These are phyloP conservation scores for Eciton burchellii DNA, from an alignment of 1,140 invertebrate species.

Conservation along the genomic window DNA sequence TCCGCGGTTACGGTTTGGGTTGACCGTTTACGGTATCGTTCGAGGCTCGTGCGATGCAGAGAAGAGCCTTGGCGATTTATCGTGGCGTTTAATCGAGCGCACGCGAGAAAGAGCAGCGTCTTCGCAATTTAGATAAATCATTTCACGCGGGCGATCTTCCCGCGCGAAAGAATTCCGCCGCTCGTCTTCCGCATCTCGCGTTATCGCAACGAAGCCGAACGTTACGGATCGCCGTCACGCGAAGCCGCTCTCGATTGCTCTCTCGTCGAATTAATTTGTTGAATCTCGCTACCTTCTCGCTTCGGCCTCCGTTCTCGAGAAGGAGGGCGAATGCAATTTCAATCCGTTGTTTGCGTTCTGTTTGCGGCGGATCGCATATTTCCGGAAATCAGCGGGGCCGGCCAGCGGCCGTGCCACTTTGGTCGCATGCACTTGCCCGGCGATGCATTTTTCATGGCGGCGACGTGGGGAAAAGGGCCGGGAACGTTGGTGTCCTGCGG, in stretches of 20 bases:
- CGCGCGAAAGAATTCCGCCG: not conserved
- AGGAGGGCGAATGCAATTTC: slow-evolving; percentile 61
- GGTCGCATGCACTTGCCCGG: slow-evolving; percentile 33
- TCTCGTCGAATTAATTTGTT: slow-evolving; percentile 8
- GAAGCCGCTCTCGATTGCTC: slow-evolving; percentile 6
- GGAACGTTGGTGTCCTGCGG: slow-evolving; percentile 41
- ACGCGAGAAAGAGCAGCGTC: not conserved
- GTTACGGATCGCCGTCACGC: slow-evolving; percentile 18
- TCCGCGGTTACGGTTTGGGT: no score
- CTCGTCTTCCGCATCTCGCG: not conserved
- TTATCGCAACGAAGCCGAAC: not conserved
- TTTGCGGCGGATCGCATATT: slow-evolving; percentile 53
- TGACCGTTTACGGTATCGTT: no score
- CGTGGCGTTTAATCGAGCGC: not conserved
- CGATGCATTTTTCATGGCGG: slow-evolving; percentile 66
- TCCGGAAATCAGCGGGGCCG: slow-evolving; percentile 42
- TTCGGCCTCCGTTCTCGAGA: not conserved
- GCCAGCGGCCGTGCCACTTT: slow-evolving; percentile 28
- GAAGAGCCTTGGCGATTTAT: not conserved
- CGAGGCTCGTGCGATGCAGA: no score
- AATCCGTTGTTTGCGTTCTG: slow-evolving; percentile 71
- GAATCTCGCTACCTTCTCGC: not conserved
- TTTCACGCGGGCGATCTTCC: not conserved
- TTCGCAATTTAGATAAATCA: slow-evolving; percentile 28
- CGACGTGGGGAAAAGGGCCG: slow-evolving; percentile 30